Evolutionary conservation across 2,797 vertebrate species (phyloP), one percentile per base, ranked within the genome.

Genomic region (Anomalospiza imberbis): DNA sequence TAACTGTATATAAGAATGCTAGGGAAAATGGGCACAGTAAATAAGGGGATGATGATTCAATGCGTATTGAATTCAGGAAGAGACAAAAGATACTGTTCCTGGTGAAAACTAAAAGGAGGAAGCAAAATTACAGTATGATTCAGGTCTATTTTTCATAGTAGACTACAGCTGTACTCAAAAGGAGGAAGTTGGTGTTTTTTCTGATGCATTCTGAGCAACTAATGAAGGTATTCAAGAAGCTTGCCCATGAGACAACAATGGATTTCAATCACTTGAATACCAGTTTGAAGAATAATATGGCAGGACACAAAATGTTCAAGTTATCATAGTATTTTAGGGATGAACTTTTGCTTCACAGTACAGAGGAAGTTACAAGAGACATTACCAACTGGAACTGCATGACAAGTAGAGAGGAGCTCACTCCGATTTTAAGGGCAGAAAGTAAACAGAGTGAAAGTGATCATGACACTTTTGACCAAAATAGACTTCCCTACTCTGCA

Each of bases 361-460:
- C 26, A 62, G 51, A 78, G 54, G 50, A 87, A 73, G 25, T 62
- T 74, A 21, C 15, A 47, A 61, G 22, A 73, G 34, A 12, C 34
- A 58, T 32, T 48, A 73, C 10, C 17, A 84, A 24, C 15, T 54
- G 2, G 2, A 87, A 58, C 12, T 80, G 26, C 57, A 24, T 65
- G 42, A 83, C 7, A 28, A 72, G 14, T 19, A 71, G 31, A 78
- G 44, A 91, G 36, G 22, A 93, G 19, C 16, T 84, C 21, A 55
- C 38, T 81, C 62, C 66, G n/a, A 74, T 66, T 83, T 86, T 67
- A 90, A 77, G 85, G 36, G 75, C 38, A 68, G 79, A 91, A 90
- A 29, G 47, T 72, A 93, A 88, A 89, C 54, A 17, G 65, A 60
- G 55, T 72, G 89, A 94, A 96, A 94, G 83, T 66, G 76, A 88